Conservation (phyloP, 2,797 vertebrate genomes). For the Alosa sapidissima region DNA sequence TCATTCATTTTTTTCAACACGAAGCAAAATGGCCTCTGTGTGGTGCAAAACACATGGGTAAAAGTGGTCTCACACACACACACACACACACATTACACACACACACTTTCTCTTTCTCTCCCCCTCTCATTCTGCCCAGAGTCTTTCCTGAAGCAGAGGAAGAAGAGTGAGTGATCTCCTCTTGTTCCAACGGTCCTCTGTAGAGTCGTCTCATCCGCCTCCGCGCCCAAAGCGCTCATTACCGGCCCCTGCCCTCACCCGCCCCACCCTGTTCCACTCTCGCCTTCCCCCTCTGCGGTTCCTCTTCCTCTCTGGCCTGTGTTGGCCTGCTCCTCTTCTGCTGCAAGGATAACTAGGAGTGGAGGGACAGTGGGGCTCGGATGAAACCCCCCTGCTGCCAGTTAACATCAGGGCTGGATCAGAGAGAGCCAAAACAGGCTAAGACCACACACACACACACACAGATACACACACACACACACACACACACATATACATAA, state of each 20-base stretch:
- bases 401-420: background rate
- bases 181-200: conserved; percentile 58
- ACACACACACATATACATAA: background rate
- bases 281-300: background rate
- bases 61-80: background rate
- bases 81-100: background rate
- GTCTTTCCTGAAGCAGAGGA: conserved; percentile 30
- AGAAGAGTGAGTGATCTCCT: conserved; percentile 45
- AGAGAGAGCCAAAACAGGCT: conserved; percentile 13
- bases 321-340: background rate
- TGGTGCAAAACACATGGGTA: background rate
- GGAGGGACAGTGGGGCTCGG: conserved; percentile 11
- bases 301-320: background rate
- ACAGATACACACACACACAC: background rate
- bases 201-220: conserved; percentile 54
- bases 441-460: background rate
- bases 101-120: conserved; percentile 5
- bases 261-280: background rate
- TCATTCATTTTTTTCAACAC: background rate
- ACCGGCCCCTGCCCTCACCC: conserved; percentile 50
- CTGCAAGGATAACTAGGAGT: background rate
- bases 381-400: background rate
- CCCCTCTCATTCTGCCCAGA: conserved; percentile 18
- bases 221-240: conserved; percentile 60
- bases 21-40: background rate